Conservation (phyloP, 2,888 invertebrate genomes). For the Lymantria monacha region DNA sequence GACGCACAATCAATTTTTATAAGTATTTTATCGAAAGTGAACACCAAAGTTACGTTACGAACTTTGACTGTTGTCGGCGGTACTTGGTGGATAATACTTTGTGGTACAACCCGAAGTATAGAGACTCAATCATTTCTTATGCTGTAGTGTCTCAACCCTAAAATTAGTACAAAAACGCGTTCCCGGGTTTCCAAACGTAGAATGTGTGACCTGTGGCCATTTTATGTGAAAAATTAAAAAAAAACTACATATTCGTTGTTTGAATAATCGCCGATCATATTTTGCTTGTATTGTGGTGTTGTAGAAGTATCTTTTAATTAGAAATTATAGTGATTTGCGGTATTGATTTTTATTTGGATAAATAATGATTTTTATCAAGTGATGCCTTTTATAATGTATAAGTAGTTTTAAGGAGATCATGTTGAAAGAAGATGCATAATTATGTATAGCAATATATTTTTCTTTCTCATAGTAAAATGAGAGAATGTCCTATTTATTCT, state of each 20-base stretch:
- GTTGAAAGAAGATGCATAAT: constrained; percentile 60
- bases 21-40: constrained; percentile 35
- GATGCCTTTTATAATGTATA: constrained; percentile 78
- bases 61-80: constrained; percentile 23
- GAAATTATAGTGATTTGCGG: constrained; percentile 64
- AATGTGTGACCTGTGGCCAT: constrained; percentile 55
- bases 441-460: constrained; percentile 65
- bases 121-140: constrained; percentile 29
- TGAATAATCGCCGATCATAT: constrained; percentile 60
- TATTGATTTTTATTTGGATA: constrained; percentile 57
- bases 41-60: constrained; percentile 53
- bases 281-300: constrained; percentile 68
- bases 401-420: constrained; percentile 70
- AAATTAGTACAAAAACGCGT: constrained; percentile 71
- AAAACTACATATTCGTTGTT: constrained; percentile 46
- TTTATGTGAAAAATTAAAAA: constrained; percentile 43
- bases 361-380: constrained; percentile 62
- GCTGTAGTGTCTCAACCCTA: constrained; percentile 53
- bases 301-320: constrained; percentile 61
- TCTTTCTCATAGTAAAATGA: constrained; percentile 50
- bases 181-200: constrained; percentile 58
- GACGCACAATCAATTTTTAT: constrained; percentile 24
- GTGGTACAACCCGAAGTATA: background rate
- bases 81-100: constrained; percentile 7
- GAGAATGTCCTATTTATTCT: constrained; percentile 55